Conservation (phyloP, 1,140 invertebrate species). For the Hylaeus volcanicus region DNA sequence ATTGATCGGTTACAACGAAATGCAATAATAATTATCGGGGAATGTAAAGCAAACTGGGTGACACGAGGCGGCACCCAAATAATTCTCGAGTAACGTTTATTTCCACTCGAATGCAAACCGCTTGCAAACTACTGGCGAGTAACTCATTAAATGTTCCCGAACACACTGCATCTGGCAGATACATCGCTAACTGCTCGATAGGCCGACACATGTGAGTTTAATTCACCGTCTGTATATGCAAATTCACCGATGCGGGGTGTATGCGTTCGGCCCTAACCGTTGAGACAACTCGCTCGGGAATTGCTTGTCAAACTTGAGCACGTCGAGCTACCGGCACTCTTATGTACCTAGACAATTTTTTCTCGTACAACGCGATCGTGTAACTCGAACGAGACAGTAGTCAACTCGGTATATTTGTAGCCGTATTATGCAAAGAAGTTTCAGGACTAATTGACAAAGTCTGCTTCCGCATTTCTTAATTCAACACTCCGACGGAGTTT, state of each 20-base stretch:
- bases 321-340: neutral
- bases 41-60: neutral
- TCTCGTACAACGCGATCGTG: too few species aligned
- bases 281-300: neutral
- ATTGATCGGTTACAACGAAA: neutral
- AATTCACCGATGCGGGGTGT: neutral
- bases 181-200: neutral
- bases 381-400: too few species aligned
- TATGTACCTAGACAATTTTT: neutral
- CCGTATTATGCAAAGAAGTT: too few species aligned
- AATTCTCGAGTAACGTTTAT: conserved; percentile 36
- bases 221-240: conserved; percentile 5
- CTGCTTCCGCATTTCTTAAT: too few species aligned
- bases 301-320: neutral
- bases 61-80: neutral
- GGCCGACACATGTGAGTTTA: neutral
- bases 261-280: neutral
- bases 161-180: conserved; percentile 15
- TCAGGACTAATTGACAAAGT: too few species aligned
- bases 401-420: too few species aligned
- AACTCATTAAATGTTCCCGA: conserved; percentile 37
- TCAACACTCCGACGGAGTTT: too few species aligned
- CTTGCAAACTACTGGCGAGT: conserved; percentile 27
- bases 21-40: conserved; percentile 10
- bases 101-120: conserved; percentile 16